Base-by-base conservation (phyloP, 2,113 vertebrate species). In the Pterocles gutturalis region DNA sequence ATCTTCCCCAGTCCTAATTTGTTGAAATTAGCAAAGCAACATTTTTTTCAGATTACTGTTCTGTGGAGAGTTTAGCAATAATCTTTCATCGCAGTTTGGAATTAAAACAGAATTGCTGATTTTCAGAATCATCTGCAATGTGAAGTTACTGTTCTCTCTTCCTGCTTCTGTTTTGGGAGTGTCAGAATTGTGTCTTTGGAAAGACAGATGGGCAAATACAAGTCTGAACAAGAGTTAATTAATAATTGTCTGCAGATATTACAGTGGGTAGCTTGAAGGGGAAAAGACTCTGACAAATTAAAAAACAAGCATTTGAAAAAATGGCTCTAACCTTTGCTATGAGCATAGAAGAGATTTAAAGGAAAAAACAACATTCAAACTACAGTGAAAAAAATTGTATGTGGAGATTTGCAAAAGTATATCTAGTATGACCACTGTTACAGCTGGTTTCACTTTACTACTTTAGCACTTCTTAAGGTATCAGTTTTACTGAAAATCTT, bases 11-110 rank as follows among this genome's bases (percentile, higher is more conserved):
- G 25, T 43, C 49, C 29, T 34, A 28, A 89, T 79, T 43, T 46
- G 29, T 72, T 67, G 22, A 69, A 83, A 94, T 57, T n/a, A 65
- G 33, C 22, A 69, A 89, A 2, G 15, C 64, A 77, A 34, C 58
- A 31, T 86, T 91, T 87, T 38, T 38, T 91, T 90, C 62, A 89
- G 53, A 53, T 10, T 81, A 61, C 55, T 89, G 9, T 81, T 70
- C 55, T 43, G 16, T 71, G 51, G 41, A 79, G 28, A 81, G 13
- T 11, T 91, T 54, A 53, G 28, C 43, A 69, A 89, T 77, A 70
- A 62, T 48, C 36, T 87, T 81, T 81, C 69, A 73, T 1, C 51
- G 41, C 28, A 70, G 33, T 62, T 45, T 87, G 73, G 28, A 89
- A 78, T 81, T 36, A 77, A 94, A 81, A 84, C 54, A 87, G 73